Base-by-base conservation (phyloP, 2,888 invertebrate species). In the Uloborus plumipes region DNA sequence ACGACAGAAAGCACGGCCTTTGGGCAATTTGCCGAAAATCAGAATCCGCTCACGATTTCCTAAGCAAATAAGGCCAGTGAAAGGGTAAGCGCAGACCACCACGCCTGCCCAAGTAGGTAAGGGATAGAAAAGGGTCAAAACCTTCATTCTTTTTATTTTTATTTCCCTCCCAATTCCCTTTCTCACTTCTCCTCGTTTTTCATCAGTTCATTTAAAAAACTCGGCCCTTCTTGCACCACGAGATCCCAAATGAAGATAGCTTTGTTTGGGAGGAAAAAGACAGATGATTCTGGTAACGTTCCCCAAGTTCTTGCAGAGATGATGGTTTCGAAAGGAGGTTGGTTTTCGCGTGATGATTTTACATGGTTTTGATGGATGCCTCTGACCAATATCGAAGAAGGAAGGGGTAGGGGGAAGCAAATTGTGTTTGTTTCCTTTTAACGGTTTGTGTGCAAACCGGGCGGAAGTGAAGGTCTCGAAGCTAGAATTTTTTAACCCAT, bases 91-190 rank as follows among this genome's bases (percentile, higher is more conserved):
- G 55, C 39, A 55, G 39, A 55, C 39, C 26, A 59, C 75, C 75
- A 75, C 75, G 67, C 75, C 75, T 59, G 18, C 58, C 49, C 67
- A 47, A 39, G 59, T 75, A 75, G 67, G 74, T 55, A 74, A 39
- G 74, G 65, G 39, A 65, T 58, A 58, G 58, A 77, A 77, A 77
- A 65, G 74, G 70, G 77, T 70, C 77, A 71, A 62, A 69, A 76
- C 70, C 70, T 77, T 53, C 71, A 77, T 77, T 77, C 55, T 47
- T 26, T 55, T 77, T 64, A 47, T 64, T 59, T 66, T 53, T 39
- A 39, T n/a, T 64, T 18, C 13, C 51, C 26, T 31, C 9, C 22
- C 49, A 58, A 47, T 64, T 62, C 50, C 14, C 59, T 50, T 65
- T 26, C 72, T 72, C 39, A 16, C 62, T 72, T 51, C 18, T 20